Evolutionary conservation across 2,888 invertebrate species (phyloP).

Genomic region (Xanthorhoe designata): DNA sequence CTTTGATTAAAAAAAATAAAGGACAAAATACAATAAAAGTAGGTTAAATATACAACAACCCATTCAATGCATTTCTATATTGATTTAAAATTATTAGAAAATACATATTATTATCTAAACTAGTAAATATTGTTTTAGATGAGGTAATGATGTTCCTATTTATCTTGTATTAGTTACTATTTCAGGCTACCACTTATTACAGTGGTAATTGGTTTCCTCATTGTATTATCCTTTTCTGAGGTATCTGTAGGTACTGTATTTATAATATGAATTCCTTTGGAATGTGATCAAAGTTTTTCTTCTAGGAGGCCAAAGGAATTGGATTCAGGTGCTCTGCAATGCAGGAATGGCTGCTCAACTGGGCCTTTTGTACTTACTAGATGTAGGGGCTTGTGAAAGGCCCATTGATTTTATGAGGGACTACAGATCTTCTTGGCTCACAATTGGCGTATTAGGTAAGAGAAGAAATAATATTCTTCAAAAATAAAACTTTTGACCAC

Average conservation of each 20-base stretch:
- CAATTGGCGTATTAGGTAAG: slow-evolving; percentile 90
- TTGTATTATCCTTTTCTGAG: neutral
- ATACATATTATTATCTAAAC: too few relatives aligned
- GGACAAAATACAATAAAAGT: too few relatives aligned
- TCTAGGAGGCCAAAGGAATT: slow-evolving; percentile 93
- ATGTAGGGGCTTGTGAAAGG: slow-evolving; percentile 91
- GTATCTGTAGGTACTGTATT: too few relatives aligned
- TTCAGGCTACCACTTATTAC: neutral
- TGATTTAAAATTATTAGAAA: too few relatives aligned
- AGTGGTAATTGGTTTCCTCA: neutral
- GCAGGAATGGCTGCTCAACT: slow-evolving; percentile 94
- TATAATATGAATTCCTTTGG: too few relatives aligned
- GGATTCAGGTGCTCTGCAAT: slow-evolving; percentile 96
- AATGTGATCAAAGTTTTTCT: slow-evolving; percentile 20
- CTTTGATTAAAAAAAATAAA: too few relatives aligned
- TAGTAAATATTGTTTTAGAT: too few relatives aligned
- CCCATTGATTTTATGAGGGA: slow-evolving; percentile 91
- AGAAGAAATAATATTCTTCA: neutral
- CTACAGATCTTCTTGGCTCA: slow-evolving; percentile 93
- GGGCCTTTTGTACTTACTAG: slow-evolving; percentile 91
- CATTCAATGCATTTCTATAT: too few relatives aligned
- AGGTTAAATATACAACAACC: too few relatives aligned
- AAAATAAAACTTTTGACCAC: neutral
- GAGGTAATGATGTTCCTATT: neutral
- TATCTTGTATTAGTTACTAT: neutral